Evolutionary conservation across 2,113 vertebrate species (phyloP).

Genomic region (Sander lucioperca): DNA sequence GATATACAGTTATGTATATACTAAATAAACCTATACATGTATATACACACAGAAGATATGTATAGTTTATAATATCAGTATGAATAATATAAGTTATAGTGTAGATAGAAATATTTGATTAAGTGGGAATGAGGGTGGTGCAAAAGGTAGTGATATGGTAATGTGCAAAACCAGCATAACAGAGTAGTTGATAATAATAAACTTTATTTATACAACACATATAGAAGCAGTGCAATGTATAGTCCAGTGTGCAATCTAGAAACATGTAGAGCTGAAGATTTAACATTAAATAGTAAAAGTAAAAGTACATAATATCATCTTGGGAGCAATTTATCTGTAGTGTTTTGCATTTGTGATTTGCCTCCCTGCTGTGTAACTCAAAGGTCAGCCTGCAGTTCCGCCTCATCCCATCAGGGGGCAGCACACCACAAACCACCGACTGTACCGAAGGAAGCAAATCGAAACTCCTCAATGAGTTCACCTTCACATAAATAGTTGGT

Average conservation of each 20-base stretch:
- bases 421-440: conserved; percentile 9
- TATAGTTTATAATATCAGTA: no score
- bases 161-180: no score
- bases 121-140: no score
- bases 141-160: no score
- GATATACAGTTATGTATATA: no score
- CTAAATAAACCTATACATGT: no score
- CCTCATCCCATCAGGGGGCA: conserved; percentile 56
- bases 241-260: background rate
- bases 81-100: no score
- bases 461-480: conserved; percentile 79
- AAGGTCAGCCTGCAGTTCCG: conserved; percentile 49
- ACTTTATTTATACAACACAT: no score
- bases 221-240: background rate
- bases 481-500: conserved; percentile 66
- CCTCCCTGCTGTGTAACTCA: background rate
- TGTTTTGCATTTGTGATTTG: background rate
- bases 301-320: background rate
- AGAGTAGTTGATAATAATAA: no score
- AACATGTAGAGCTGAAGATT: background rate
- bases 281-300: background rate
- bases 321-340: background rate
- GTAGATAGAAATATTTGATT: no score
- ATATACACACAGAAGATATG: no score
- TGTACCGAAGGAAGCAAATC: conserved; percentile 53